Conservation (phyloP, 2,113 vertebrate genomes). For the Axis porcinus region DNA sequence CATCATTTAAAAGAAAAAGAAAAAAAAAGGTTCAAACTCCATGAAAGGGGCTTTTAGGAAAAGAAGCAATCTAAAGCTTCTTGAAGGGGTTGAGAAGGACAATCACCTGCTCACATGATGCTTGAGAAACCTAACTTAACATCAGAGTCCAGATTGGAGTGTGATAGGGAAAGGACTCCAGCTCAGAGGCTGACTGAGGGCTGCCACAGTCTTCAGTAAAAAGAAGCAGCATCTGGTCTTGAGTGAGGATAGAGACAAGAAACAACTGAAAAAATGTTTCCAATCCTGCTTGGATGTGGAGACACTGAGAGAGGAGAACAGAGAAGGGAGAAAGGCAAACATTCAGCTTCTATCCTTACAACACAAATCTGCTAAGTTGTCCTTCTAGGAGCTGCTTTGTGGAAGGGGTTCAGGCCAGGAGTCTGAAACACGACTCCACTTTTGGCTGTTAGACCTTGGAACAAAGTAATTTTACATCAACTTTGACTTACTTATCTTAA, state of each 20-base stretch:
- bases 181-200: neutral
- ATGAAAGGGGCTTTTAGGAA: neutral
- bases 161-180: neutral
- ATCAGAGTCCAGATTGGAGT: neutral
- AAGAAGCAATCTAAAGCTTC: neutral
- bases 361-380: neutral
- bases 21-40: neutral
- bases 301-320: neutral
- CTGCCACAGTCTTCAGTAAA: neutral
- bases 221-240: neutral
- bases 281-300: neutral
- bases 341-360: neutral
- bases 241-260: neutral
- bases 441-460: neutral
- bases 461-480: neutral
- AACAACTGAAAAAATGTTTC: neutral
- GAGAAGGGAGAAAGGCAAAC: neutral
- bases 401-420: neutral
- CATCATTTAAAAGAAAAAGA: neutral
- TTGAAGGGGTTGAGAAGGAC: neutral
- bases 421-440: neutral
- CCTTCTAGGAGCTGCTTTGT: neutral
- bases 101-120: neutral
- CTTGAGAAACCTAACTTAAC: neutral
- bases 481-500: constrained; percentile 17